Conservation (phyloP, 2,888 invertebrate genomes). For the Drosophila bunnanda region DNA sequence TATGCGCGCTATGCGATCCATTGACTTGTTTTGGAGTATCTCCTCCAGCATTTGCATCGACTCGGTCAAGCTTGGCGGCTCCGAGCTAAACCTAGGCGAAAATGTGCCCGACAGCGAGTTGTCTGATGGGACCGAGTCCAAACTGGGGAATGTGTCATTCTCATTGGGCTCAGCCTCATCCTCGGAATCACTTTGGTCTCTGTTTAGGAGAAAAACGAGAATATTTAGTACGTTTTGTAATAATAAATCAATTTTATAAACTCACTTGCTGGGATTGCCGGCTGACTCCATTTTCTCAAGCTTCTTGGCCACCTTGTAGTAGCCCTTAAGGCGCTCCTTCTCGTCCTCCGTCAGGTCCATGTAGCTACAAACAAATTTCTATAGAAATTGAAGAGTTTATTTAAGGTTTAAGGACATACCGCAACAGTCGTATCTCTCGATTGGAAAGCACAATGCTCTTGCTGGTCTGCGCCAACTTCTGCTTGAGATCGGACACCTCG, state of each 20-base stretch:
- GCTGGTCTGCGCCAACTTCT: conserved; percentile 91
- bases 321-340: conserved; percentile 95
- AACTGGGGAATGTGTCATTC: conserved; percentile 89
- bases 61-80: conserved; percentile 93
- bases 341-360: conserved; percentile 96
- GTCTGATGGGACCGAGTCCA: conserved; percentile 92
- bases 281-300: conserved; percentile 94
- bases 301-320: conserved; percentile 96
- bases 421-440: conserved; percentile 93
- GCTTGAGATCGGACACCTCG: conserved; percentile 94
- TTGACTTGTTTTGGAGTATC: conserved; percentile 91
- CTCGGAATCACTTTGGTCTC: conserved; percentile 90
- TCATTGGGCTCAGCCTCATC: conserved; percentile 89
- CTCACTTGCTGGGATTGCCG: conserved; percentile 88
- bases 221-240: background rate
- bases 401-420: conserved; percentile 84
- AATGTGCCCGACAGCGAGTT: conserved; percentile 88
- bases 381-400: background rate
- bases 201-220: conserved; percentile 60
- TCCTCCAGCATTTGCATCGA: conserved; percentile 96
- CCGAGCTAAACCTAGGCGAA: conserved; percentile 90
- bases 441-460: conserved; percentile 96
- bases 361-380: conserved; percentile 86
- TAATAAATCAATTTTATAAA: background rate
- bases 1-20: conserved; percentile 94